Percentiles rank a stretch among this genome's conserved stretches.
phyloP scores from a whole-genome alignment of 2,113 vertebrate genomes.

The Phocoena sinus region DNA sequence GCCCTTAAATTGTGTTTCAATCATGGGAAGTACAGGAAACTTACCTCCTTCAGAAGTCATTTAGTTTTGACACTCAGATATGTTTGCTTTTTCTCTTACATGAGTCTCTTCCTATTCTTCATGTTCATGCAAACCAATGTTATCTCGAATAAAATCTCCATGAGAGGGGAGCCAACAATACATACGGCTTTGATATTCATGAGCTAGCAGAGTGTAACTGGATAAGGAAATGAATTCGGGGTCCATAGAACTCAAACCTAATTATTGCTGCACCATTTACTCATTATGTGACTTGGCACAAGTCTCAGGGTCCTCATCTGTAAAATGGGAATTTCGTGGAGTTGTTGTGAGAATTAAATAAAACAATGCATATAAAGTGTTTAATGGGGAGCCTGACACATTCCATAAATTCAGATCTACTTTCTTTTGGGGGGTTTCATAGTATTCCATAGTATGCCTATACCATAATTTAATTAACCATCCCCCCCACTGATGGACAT shows the following conservation, averaged over 20 bases:
- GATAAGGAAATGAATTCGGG: slow-evolving; percentile 8
- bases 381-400: neutral
- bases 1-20: slow-evolving; percentile 19
- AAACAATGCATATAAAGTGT: neutral
- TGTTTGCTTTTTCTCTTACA: neutral
- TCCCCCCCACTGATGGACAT: neutral
- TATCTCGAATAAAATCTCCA: slow-evolving; percentile 21
- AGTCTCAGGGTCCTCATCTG: neutral
- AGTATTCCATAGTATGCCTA: neutral
- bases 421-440: neutral
- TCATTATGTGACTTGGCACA: neutral
- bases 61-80: neutral
- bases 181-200: neutral
- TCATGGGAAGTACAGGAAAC: neutral
- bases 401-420: neutral
- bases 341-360: neutral
- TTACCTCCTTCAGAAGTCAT: neutral
- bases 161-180: neutral
- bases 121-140: neutral
- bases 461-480: neutral
- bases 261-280: neutral
- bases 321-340: neutral
- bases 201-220: neutral
- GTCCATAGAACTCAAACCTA: neutral
- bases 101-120: neutral